phyloP scores from a whole-genome alignment of 1,140 invertebrate species.

The Apocrypta bakeri region DNA sequence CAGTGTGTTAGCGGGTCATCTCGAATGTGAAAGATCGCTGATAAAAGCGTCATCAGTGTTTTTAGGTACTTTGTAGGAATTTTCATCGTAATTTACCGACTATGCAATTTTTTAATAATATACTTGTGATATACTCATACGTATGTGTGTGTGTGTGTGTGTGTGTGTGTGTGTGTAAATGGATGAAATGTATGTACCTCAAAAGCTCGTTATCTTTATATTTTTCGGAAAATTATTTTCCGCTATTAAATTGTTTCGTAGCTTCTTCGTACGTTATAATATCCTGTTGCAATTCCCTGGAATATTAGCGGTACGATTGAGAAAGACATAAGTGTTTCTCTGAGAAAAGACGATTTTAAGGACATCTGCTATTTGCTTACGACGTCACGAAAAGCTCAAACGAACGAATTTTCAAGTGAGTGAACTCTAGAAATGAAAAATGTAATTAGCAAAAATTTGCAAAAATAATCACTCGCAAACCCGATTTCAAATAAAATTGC shows the following conservation, averaged over 20 bases:
- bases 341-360: not conserved
- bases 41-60: not conserved
- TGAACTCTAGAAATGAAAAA: not conserved
- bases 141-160: too few species aligned
- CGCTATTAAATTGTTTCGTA: too few species aligned
- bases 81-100: not conserved
- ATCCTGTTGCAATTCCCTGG: not conserved
- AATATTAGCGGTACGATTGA: not conserved
- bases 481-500: too few species aligned
- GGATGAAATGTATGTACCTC: too few species aligned
- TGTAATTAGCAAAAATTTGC: not conserved
- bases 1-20: conserved; percentile 7
- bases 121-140: too few species aligned
- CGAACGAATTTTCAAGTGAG: too few species aligned
- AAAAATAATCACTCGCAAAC: not conserved
- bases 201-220: too few species aligned
- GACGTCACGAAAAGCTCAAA: not conserved
- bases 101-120: not conserved
- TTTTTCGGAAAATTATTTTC: too few species aligned
- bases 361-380: not conserved
- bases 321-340: not conserved
- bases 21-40: not conserved
- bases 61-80: not conserved
- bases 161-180: too few species aligned
- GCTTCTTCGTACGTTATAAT: too few species aligned